Percentiles rank a stretch among this genome's conserved stretches.
Evolutionary conservation across 2,113 vertebrate genomes (phyloP).

Genomic region (Bujurquina vittata): DNA sequence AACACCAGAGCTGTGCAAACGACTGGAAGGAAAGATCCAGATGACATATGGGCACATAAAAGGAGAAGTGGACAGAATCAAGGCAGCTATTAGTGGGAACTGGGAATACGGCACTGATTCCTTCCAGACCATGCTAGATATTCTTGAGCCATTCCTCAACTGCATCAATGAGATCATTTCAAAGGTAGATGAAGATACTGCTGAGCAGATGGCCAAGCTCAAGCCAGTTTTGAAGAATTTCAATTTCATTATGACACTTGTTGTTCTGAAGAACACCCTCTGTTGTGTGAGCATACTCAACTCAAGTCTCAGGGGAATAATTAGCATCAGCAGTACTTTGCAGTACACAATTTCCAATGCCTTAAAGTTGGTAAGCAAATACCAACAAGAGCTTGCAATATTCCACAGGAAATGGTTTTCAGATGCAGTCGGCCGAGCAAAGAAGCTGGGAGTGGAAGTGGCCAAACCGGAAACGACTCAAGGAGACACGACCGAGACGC

Average conservation of each 20-base stretch:
- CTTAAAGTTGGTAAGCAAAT: slow-evolving; percentile 85
- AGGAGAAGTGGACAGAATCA: slow-evolving; percentile 80
- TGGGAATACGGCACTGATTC: slow-evolving; percentile 81
- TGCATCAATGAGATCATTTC: slow-evolving; percentile 81
- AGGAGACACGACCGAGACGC: slow-evolving; percentile 53
- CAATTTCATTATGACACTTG: slow-evolving; percentile 83
- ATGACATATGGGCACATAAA: slow-evolving; percentile 78
- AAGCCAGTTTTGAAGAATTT: slow-evolving; percentile 81
- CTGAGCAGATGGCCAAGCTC: slow-evolving; percentile 79
- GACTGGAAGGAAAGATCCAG: slow-evolving; percentile 78
- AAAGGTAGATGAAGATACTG: slow-evolving; percentile 74
- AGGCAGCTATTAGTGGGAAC: slow-evolving; percentile 66
- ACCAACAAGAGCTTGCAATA: slow-evolving; percentile 82
- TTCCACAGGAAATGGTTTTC: slow-evolving; percentile 84
- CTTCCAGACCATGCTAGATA: slow-evolving; percentile 83
- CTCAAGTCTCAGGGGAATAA: slow-evolving; percentile 84
- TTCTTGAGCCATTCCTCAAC: slow-evolving; percentile 81
- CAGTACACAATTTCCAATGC: slow-evolving; percentile 86
- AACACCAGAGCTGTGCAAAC: slow-evolving; percentile 72
- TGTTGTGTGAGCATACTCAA: slow-evolving; percentile 86
- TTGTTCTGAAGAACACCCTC: slow-evolving; percentile 84
- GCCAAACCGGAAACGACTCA: slow-evolving; percentile 64
- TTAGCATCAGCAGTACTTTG: slow-evolving; percentile 85
- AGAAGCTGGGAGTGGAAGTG: slow-evolving; percentile 80
- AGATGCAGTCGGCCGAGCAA: slow-evolving; percentile 80